phyloP scores from a whole-genome alignment of 2,113 vertebrate species.

The Notarius quadriscutis region DNA sequence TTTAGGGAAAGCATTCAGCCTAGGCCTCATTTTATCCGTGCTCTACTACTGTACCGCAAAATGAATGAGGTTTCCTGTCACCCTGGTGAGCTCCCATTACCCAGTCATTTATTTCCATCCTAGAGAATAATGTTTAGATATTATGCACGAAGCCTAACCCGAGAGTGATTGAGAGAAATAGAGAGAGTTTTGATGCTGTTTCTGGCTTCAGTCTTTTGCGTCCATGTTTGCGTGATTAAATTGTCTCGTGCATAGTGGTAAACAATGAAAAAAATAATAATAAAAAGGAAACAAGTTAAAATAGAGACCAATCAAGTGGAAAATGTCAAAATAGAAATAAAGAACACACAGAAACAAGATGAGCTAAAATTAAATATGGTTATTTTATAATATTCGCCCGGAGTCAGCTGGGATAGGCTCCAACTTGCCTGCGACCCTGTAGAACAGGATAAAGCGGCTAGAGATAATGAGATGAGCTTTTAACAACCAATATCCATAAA shows the following conservation, averaged over 20 bases:
- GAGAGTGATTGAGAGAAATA: conserved; percentile 37
- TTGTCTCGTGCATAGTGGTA: conserved; percentile 22
- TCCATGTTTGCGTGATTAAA: conserved; percentile 20
- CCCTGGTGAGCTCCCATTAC: conserved; percentile 47
- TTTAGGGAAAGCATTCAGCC: conserved; percentile 45
- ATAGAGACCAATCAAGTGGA: background rate
- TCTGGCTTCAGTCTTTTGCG: conserved; percentile 31
- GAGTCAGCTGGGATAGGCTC: too few relatives aligned
- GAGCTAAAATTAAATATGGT: background rate
- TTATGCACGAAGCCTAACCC: conserved; percentile 42
- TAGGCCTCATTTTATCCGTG: conserved; percentile 45
- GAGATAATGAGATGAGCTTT: too few relatives aligned
- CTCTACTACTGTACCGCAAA: conserved; percentile 47
- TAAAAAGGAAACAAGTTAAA: background rate
- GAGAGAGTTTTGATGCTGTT: conserved; percentile 41
- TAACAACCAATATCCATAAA: background rate
- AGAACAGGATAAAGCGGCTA: too few relatives aligned
- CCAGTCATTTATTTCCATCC: conserved; percentile 44
- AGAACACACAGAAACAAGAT: background rate
- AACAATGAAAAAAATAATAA: conserved; percentile 10
- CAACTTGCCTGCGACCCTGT: too few relatives aligned
- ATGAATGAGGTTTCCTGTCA: conserved; percentile 45
- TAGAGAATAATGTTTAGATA: conserved; percentile 50
- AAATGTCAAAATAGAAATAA: conserved; percentile 19
- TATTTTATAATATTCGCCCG: background rate